phyloP scores from a whole-genome alignment of 2,113 vertebrate species.

The Toxostoma redivivum region DNA sequence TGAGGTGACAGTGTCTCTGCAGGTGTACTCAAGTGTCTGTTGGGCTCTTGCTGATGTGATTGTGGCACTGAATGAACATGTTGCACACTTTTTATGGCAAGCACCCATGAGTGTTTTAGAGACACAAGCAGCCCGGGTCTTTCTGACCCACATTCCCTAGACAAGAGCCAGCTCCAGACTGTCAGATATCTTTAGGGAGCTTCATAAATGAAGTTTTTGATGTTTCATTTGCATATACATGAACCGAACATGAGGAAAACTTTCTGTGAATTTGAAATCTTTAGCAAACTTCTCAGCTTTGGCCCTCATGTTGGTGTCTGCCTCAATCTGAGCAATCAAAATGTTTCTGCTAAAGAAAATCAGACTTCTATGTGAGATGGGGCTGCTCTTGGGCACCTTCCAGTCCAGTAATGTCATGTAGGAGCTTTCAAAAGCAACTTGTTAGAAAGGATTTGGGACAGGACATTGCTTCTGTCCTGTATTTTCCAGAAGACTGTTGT shows the following conservation, averaged over 20 bases:
- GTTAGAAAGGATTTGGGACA: not conserved
- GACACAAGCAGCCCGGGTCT: not conserved
- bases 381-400: not conserved
- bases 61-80: accelerated
- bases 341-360: not conserved
- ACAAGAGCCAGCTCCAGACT: not conserved
- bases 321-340: not conserved
- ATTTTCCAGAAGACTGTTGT: not conserved
- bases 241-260: not conserved
- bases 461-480: not conserved
- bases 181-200: not conserved
- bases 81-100: not conserved
- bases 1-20: not conserved
- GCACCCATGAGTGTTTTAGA: not conserved
- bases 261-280: not conserved
- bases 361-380: not conserved
- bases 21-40: not conserved
- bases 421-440: not conserved
- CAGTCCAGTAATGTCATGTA: accelerated
- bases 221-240: not conserved
- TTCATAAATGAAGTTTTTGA: not conserved
- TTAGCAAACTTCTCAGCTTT: not conserved
- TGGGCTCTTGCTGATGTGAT: not conserved
- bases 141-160: not conserved
- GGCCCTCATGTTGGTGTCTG: not conserved